Evolutionary conservation across 2,888 invertebrate genomes (phyloP).

Genomic region (Drosophila anomelani): DNA sequence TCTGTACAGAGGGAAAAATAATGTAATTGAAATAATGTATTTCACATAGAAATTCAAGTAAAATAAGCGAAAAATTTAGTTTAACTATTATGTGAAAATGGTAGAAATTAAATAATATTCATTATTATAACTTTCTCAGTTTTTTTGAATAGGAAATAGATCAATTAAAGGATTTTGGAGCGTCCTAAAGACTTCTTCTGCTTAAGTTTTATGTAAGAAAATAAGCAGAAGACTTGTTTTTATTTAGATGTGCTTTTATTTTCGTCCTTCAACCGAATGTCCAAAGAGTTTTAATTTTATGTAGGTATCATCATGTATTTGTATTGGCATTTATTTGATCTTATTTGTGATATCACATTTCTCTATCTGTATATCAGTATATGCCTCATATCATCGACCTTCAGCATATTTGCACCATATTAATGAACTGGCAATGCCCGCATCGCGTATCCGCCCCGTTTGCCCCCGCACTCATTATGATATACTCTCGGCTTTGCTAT

Average conservation of each 20-base stretch:
- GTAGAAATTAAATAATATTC: too few species aligned
- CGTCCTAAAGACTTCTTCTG: too few species aligned
- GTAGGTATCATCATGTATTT: background rate
- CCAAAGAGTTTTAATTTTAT: background rate
- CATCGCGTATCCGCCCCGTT: slow-evolving; percentile 33
- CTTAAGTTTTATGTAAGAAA: too few species aligned
- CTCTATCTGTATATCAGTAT: background rate
- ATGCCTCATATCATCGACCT: slow-evolving; percentile 34
- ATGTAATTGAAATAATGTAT: too few species aligned
- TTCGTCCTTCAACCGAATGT: background rate
- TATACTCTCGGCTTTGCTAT: slow-evolving; percentile 71
- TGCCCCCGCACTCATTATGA: slow-evolving; percentile 66
- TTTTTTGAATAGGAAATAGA: too few species aligned
- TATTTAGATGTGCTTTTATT: background rate
- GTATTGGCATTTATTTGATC: background rate
- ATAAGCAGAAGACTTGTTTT: too few species aligned
- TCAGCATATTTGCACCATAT: slow-evolving; percentile 40
- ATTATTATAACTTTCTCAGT: too few species aligned
- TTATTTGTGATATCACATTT: background rate
- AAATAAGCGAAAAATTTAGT: too few species aligned
- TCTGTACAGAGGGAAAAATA: slow-evolving; percentile 10
- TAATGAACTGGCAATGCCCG: slow-evolving; percentile 47
- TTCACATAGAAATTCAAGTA: background rate
- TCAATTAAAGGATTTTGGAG: too few species aligned
- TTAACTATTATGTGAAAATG: too few species aligned